phyloP scores from a whole-genome alignment of 2,113 vertebrate species.

The Oenanthe melanoleuca region DNA sequence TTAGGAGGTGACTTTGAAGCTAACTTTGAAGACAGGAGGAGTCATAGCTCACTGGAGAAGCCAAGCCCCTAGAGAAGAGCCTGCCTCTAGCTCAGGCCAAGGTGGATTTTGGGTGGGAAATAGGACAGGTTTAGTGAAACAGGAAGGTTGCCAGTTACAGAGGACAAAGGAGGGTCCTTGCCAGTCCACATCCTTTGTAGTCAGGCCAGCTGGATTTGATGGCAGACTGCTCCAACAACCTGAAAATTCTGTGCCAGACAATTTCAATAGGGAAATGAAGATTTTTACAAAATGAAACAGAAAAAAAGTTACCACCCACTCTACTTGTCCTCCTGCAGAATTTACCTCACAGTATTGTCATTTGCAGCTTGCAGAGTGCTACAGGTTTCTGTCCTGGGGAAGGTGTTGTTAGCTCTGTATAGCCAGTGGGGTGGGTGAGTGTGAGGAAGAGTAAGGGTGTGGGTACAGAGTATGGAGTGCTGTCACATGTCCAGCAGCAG shows the following conservation, averaged over 20 bases:
- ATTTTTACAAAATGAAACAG: neutral
- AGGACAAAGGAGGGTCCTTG: neutral
- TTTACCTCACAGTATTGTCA: neutral
- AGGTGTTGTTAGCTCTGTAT: neutral
- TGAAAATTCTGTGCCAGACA: neutral
- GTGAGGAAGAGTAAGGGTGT: rapidly evolving
- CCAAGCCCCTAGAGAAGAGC: neutral
- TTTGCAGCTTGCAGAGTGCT: neutral
- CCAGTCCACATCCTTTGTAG: neutral
- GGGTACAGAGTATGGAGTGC: neutral
- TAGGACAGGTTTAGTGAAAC: neutral
- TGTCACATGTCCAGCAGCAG: neutral
- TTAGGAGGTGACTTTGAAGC: neutral
- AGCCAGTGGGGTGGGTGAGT: neutral
- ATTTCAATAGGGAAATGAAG: neutral
- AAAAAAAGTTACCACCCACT: neutral
- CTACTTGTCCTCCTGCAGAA: neutral
- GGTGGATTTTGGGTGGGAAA: neutral
- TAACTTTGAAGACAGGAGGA: neutral
- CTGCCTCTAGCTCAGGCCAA: neutral
- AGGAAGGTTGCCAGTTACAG: neutral
- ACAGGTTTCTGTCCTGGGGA: neutral
- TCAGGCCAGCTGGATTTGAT: neutral
- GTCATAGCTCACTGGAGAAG: neutral
- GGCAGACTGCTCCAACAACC: neutral